Evolutionary conservation across 2,113 vertebrate species (phyloP).

Genomic region (Microtus richardsoni): DNA sequence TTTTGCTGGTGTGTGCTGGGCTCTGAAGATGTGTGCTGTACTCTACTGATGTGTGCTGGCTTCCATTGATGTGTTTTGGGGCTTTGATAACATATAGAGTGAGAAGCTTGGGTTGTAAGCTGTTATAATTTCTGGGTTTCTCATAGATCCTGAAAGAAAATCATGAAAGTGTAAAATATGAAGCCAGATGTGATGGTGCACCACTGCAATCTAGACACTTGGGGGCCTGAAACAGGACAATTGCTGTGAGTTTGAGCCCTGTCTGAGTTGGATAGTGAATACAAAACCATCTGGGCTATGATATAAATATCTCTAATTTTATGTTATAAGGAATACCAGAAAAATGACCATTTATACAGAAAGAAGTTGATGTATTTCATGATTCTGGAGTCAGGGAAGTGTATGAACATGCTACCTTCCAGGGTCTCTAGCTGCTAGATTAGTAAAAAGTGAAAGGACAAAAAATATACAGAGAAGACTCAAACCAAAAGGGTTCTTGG

Average conservation of each 20-base stretch:
- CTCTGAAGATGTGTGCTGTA: background rate
- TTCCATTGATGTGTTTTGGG: background rate
- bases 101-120: background rate
- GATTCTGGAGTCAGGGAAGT: background rate
- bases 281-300: background rate
- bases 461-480: background rate
- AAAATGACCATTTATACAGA: background rate
- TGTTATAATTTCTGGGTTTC: background rate
- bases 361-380: background rate
- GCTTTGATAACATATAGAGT: background rate
- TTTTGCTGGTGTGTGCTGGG: background rate
- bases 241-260: background rate
- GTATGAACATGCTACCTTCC: background rate
- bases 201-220: background rate
- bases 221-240: background rate
- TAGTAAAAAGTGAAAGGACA: too few species aligned
- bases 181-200: background rate
- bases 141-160: background rate
- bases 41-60: background rate
- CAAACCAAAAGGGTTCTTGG: too few species aligned
- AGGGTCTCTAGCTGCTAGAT: background rate
- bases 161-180: background rate
- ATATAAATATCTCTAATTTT: background rate
- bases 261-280: background rate
- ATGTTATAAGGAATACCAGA: background rate